Percentiles rank a stretch among this genome's conserved stretches.
Evolutionary conservation across 1,140 invertebrate species (phyloP).

Genomic region (Drosophila kepulauana): DNA sequence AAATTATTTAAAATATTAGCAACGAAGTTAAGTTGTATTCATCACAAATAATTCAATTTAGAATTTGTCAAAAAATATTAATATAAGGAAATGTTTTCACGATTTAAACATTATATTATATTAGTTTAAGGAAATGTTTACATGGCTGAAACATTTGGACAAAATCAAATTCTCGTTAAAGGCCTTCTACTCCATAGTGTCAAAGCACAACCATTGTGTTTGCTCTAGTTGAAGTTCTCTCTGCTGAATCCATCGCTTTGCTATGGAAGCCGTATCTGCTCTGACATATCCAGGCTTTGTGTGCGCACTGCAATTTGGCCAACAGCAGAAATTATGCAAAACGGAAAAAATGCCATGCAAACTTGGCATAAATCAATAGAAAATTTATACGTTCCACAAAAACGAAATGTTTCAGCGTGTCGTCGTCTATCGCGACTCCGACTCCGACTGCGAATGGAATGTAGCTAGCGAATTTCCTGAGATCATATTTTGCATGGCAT

Average conservation of each 20-base stretch:
- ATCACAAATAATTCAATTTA: too few relatives aligned
- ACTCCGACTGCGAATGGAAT: constrained; percentile 8
- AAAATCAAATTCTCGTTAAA: too few relatives aligned
- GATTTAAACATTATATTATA: too few relatives aligned
- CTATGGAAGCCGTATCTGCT: constrained; percentile 32
- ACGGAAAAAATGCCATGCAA: constrained; percentile 81
- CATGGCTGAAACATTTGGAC: too few relatives aligned
- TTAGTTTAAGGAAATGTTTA: too few relatives aligned
- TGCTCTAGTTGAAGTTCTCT: constrained; percentile 47
- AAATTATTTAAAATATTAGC: too few relatives aligned
- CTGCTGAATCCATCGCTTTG: not conserved
- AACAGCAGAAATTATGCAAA: constrained; percentile 81
- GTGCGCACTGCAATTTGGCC: constrained; percentile 68
- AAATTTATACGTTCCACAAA: constrained; percentile 82
- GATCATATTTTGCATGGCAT: constrained; percentile 66
- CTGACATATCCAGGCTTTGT: constrained; percentile 30
- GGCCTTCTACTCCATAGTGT: too few relatives aligned
- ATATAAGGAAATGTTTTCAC: too few relatives aligned
- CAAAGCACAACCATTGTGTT: constrained; percentile 71
- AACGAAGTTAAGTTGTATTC: too few relatives aligned
- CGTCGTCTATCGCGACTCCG: constrained; percentile 19
- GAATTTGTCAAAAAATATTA: too few relatives aligned
- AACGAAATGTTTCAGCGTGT: constrained; percentile 68
- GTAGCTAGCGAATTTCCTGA: constrained; percentile 29
- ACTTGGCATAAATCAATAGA: constrained; percentile 84